Evolutionary conservation across 2,888 invertebrate species (phyloP), one percentile per base, ranked within the genome.

Genomic region (Anticlea derivata): DNA sequence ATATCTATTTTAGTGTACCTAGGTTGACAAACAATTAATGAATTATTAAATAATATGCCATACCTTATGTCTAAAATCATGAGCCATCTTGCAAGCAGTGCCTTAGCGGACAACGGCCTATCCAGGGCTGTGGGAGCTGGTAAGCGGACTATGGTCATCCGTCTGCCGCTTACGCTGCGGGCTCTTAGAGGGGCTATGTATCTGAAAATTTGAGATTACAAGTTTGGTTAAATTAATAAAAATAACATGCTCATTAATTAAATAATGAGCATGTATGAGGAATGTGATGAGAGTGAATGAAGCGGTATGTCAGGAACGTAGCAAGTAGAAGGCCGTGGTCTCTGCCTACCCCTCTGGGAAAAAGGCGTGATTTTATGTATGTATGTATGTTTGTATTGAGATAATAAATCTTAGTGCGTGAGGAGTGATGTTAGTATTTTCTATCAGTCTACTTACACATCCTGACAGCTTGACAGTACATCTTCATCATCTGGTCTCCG

Each of bases 21-120:
- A n/a, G n/a, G n/a, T n/a, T n/a, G n/a, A n/a, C n/a, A n/a, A n/a
- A n/a, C n/a, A n/a, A n/a, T n/a, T n/a, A n/a, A n/a, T n/a, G n/a
- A n/a, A n/a, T n/a, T n/a, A n/a, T n/a, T n/a, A n/a, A n/a, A n/a
- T 31, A 31, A 4, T 17, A 17, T 17, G 17, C 17, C 4, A 12
- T 26, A 89, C 90, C 89, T 82, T 43, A 90, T 80, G 30, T 90
- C 89, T 23, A 89, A 65, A 31, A 90, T 81, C 90, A 90, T 90
- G 0, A 90, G 78, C 90, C 90, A 90, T 7, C 90, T 65, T 0
- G 86, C 75, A 7, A 89, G 65, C 23, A 90, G 50, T 0, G 89
- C 86, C 37, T 73, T 81, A 1, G 87, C 83, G 3, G 86, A 84
- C 3, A 89, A 60, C 0, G 84, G 74, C 13, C 79, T 68, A 47